A percentile compares a stretch with the other conserved stretches of the same genome.
Evolutionary conservation across 2,888 invertebrate species (phyloP).

Genomic region (Acleris sparsana): DNA sequence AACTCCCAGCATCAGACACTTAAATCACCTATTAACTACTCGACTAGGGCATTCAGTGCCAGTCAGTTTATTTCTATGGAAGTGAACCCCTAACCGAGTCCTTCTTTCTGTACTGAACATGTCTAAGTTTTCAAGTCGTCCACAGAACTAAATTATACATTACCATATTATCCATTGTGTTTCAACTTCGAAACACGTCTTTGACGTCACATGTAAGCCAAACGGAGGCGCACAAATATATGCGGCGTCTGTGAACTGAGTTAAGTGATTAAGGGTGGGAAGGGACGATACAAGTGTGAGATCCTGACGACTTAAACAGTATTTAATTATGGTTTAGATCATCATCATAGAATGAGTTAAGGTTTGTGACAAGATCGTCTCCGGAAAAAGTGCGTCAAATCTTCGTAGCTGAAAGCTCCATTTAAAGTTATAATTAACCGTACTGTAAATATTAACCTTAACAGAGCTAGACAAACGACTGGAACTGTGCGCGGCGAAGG

Average conservation of each 20-base stretch:
- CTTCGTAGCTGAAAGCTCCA: background rate
- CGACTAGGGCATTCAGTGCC: background rate
- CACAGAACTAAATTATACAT: background rate
- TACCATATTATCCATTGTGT: conserved; percentile 10
- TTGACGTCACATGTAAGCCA: conserved; percentile 33
- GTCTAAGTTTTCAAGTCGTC: background rate
- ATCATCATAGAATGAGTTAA: too few relatives aligned
- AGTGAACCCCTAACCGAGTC: too few relatives aligned
- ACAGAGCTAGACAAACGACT: conserved; percentile 20
- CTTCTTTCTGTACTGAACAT: background rate
- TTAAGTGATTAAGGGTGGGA: conserved; percentile 28
- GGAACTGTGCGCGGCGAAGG: conserved; percentile 36
- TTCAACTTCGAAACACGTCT: conserved; percentile 12
- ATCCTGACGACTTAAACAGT: too few relatives aligned
- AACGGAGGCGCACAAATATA: conserved; percentile 22
- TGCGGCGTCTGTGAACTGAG: conserved; percentile 12
- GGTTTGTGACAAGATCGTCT: too few relatives aligned
- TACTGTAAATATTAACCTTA: conserved; percentile 1
- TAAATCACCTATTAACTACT: background rate
- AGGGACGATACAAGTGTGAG: background rate
- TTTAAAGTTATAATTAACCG: background rate
- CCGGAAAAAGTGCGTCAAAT: too few relatives aligned
- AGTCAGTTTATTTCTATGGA: too few relatives aligned
- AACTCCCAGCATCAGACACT: background rate
- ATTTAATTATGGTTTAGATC: too few relatives aligned